Evolutionary conservation across 2,113 vertebrate genomes (phyloP).

Genomic region (Mesembrinibis cayennensis): DNA sequence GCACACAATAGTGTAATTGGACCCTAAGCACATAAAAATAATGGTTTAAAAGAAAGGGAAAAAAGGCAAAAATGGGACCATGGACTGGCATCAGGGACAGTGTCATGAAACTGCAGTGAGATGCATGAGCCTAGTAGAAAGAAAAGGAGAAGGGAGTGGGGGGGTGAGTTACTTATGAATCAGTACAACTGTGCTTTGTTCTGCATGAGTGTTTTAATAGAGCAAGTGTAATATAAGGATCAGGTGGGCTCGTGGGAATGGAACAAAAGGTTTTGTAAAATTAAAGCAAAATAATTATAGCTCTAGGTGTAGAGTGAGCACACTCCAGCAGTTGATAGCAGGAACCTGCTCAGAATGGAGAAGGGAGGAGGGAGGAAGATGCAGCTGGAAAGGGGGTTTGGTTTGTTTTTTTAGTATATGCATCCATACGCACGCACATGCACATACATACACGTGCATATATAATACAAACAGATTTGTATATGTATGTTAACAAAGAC

Average conservation of each 20-base stretch:
- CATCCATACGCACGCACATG: background rate
- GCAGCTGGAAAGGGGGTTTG: background rate
- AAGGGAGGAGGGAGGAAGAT: slow-evolving; percentile 56
- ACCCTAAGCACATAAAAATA: slow-evolving; percentile 41
- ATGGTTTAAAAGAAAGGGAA: slow-evolving; percentile 1
- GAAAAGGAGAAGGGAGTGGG: slow-evolving; percentile 48
- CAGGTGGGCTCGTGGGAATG: slow-evolving; percentile 83
- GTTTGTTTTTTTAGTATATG: background rate
- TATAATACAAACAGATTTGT: background rate
- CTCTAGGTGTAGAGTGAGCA: slow-evolving; percentile 81
- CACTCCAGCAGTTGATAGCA: slow-evolving; percentile 76
- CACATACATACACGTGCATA: background rate
- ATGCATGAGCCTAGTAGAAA: slow-evolving; percentile 61
- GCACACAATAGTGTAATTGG: slow-evolving; percentile 42
- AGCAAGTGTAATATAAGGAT: slow-evolving; percentile 83
- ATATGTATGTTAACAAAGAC: slow-evolving; percentile 9
- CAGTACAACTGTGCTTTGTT: slow-evolving; percentile 83
- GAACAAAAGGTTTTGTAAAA: slow-evolving; percentile 86
- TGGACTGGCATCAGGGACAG: slow-evolving; percentile 43
- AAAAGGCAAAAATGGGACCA: slow-evolving; percentile 34
- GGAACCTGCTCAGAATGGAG: slow-evolving; percentile 73
- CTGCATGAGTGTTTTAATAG: slow-evolving; percentile 84
- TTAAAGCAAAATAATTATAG: slow-evolving; percentile 87
- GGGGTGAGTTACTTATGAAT: slow-evolving; percentile 78
- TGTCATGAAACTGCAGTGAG: slow-evolving; percentile 62